Percentiles rank a stretch among this genome's conserved stretches.
Conservation (phyloP, 2,888 invertebrate species). For the Dimorphilus gyrociliatus region DNA sequence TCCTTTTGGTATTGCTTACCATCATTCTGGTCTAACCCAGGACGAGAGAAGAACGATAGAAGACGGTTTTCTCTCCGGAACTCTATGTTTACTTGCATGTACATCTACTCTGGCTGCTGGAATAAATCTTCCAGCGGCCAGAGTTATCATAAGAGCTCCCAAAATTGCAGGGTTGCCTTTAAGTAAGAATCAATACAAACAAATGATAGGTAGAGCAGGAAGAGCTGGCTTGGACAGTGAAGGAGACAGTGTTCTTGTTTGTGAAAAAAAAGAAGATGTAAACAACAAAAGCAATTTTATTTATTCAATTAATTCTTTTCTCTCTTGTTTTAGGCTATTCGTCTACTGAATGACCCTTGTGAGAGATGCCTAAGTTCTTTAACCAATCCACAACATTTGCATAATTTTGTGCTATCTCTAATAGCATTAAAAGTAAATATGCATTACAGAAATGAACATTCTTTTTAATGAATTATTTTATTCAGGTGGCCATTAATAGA, state of each 20-base stretch:
- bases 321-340: too few species aligned
- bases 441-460: too few species aligned
- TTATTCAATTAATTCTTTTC: too few species aligned
- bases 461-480: too few species aligned
- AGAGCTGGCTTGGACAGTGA: slow-evolving; percentile 64
- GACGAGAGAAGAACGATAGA: slow-evolving; percentile 74
- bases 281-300: too few species aligned
- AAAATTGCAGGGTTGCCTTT: slow-evolving; percentile 59
- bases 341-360: too few species aligned
- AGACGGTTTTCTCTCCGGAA: slow-evolving; percentile 56
- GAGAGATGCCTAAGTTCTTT: too few species aligned
- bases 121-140: slow-evolving; percentile 75
- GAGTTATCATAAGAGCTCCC: slow-evolving; percentile 64
- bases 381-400: too few species aligned
- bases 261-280: too few species aligned
- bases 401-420: too few species aligned
- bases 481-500: too few species aligned
- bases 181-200: slow-evolving; percentile 64
- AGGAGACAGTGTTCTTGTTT: slow-evolving; percentile 73
- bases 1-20: slow-evolving; percentile 71
- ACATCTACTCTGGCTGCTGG: slow-evolving; percentile 95
- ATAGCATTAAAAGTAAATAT: too few species aligned
- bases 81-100: slow-evolving; percentile 73
- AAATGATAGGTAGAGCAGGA: slow-evolving; percentile 89
- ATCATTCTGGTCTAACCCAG: slow-evolving; percentile 65